Evolutionary conservation across 2,888 invertebrate genomes (phyloP), one percentile per base, ranked within the genome.

Genomic region (Liodrosophila aerea): DNA sequence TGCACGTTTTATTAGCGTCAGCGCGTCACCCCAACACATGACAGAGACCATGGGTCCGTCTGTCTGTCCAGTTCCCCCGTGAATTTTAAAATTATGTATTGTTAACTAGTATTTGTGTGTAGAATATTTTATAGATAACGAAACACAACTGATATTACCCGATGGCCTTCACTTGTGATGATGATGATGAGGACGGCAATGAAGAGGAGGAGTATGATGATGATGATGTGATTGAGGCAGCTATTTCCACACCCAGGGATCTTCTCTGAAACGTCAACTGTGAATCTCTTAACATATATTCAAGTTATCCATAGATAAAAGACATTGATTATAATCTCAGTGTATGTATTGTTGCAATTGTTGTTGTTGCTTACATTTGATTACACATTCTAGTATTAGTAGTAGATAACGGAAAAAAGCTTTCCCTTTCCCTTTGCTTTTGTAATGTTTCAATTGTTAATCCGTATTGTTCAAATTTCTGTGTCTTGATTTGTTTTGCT

Each of bases 91-190:
- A 29, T 41, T 27, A 27, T 41, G 27, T 27, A 27, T 41, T 27
- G 40, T 41, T 41, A 27, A 18, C 18, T 41, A 41, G 27, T 41
- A 46, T 8, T 34, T 27, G 29, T 15, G 9, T 31, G 50, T 39
- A 54, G 47, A 34, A 30, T 64, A 44, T 33, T 29, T 57, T 66
- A 34, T 15, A 8, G 9, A 34, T 34, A 34, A 39, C 47, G 40
- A 50, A 47, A 39, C 31, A 37, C 29, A 34, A 27, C 45, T 54
- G 52, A 56, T 59, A 56, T 52, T 47, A 58, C 43, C n/a, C 51
- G 40, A 54, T 45, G 69, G 59, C 73, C 68, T 73, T 64, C 41
- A 61, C 34, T 52, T 72, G 74, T 65, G 70, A 66, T 69, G 49
- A 39, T 22, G 31, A 49, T 39, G 34, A 43, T 36, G 46, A 47